Conservation (phyloP, 2,888 invertebrate species). For the Seira sanloemensis region DNA sequence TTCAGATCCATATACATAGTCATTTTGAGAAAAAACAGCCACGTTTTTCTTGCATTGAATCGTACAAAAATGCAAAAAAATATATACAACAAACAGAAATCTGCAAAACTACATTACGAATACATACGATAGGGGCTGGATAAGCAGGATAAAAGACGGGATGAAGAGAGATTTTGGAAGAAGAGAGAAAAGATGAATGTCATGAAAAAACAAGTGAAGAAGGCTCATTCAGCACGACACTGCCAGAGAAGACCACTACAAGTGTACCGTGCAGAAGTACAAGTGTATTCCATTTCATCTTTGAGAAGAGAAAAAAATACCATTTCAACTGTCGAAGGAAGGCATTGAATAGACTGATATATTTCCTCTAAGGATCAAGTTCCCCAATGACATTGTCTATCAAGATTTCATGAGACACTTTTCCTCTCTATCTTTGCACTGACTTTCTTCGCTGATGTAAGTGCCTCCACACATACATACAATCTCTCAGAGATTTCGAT, state of each 20-base stretch:
- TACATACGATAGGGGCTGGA: not conserved
- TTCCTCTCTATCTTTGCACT: conserved; percentile 18
- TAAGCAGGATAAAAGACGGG: conserved; percentile 19
- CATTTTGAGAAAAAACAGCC: not conserved
- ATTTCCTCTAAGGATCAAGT: conserved; percentile 64
- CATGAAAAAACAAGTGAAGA: conserved; percentile 54
- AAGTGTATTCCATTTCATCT: conserved; percentile 49
- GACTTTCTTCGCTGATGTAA: too few species aligned
- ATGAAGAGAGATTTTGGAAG: conserved; percentile 3
- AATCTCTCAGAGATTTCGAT: too few species aligned
- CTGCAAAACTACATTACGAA: not conserved
- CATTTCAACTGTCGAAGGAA: conserved; percentile 56
- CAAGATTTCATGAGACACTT: conserved; percentile 63
- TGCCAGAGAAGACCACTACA: conserved; percentile 25
- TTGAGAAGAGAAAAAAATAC: conserved; percentile 6
- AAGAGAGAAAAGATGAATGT: conserved; percentile 44
- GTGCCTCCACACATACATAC: too few species aligned
- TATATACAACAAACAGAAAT: too few species aligned
- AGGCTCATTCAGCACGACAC: conserved; percentile 48
- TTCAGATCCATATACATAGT: conserved; percentile 20
- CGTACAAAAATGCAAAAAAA: too few species aligned
- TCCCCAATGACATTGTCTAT: conserved; percentile 61
- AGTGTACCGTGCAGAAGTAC: conserved; percentile 35
- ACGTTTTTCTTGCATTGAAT: not conserved
- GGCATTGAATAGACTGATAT: conserved; percentile 59